Evolutionary conservation across 1,140 invertebrate species (phyloP), one percentile per base, ranked within the genome.

Genomic region (Brachionus paranguensis): DNA sequence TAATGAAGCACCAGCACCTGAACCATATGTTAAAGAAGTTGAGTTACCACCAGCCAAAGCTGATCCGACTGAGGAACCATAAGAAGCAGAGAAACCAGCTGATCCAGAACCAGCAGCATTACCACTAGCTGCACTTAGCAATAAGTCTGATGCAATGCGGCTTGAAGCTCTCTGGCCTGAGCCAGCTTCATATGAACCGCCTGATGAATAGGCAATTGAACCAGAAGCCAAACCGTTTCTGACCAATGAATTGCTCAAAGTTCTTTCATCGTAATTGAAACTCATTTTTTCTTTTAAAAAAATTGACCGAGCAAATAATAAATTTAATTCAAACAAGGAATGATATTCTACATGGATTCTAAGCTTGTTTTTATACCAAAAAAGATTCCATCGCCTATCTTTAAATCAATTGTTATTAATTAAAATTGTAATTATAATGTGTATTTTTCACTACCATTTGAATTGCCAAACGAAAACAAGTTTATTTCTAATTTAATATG

Each of bases 401-500:
- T 41, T 72, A 43, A 43, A 68, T 41, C 33, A 33, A 68, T 72
- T 72, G 33, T 72, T 45, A 43, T 72, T 72, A 41, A 72, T 41
- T 72, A 41, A 72, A 72, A 72, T 72, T 20, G 41, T 72, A 72
- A 72, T 72, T 72, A 72, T 8, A 72, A 72, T 72, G 41, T 72
- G 37, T 43, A 41, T 72, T 72, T 72, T 72, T 72, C 68, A 10
- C 37, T 68, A 33, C 65, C 65, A 68, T 33, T 68, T 68, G 5
- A 6, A 72, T 72, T 41, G 3, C 17, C 17, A 43, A 41, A 41
- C 33, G 12, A 72, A 72, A 72, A 72, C 29, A 43, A 43, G 68
- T 72, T 72, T 72, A 72, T 72, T 72, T 72, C 68, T 72, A 72
- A 72, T 72, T 72, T 72, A 72, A 43, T 72, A 43, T 72, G 68